Percentiles rank a stretch among this genome's conserved stretches.
phyloP scores from a whole-genome alignment of 1,140 invertebrate species.

The Neomicropteryx cornuta region DNA sequence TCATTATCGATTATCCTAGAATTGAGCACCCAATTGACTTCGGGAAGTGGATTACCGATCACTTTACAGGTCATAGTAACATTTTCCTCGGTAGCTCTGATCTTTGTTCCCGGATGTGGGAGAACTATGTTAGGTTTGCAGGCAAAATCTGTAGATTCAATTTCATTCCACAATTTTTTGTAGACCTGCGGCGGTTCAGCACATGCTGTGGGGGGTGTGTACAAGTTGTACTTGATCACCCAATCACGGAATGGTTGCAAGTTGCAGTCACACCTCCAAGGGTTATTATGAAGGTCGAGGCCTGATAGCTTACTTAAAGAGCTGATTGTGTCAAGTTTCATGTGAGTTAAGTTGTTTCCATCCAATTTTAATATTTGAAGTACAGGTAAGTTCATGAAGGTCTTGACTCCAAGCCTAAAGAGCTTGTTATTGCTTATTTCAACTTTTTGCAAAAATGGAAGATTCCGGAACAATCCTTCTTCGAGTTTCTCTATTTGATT shows the following conservation, averaged over 20 bases:
- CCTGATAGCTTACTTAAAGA: slow-evolving; percentile 55
- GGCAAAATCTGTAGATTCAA: slow-evolving; percentile 66
- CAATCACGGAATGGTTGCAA: slow-evolving; percentile 69
- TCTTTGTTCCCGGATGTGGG: slow-evolving; percentile 35
- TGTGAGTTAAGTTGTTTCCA: slow-evolving; percentile 55
- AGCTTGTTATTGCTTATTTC: slow-evolving; percentile 65
- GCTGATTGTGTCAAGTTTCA: slow-evolving; percentile 47
- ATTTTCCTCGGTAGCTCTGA: slow-evolving; percentile 51
- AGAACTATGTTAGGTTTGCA: slow-evolving; percentile 64
- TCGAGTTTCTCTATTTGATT: slow-evolving; percentile 61
- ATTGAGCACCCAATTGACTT: slow-evolving; percentile 64
- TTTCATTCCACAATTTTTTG: slow-evolving; percentile 58
- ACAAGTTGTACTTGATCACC: slow-evolving; percentile 57
- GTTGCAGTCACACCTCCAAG: slow-evolving; percentile 81
- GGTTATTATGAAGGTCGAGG: slow-evolving; percentile 67
- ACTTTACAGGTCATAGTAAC: slow-evolving; percentile 69
- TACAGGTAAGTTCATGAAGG: slow-evolving; percentile 57
- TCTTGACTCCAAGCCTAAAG: slow-evolving; percentile 51
- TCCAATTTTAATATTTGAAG: slow-evolving; percentile 57
- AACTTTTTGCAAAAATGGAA: slow-evolving; percentile 62
- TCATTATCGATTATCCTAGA: slow-evolving; percentile 43
- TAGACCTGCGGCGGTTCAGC: slow-evolving; percentile 51
- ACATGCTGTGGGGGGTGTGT: slow-evolving; percentile 60
- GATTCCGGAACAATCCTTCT: slow-evolving; percentile 63
- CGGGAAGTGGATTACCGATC: slow-evolving; percentile 60